Base-by-base conservation (phyloP, 2,797 vertebrate genomes). In the Carapus acus region DNA sequence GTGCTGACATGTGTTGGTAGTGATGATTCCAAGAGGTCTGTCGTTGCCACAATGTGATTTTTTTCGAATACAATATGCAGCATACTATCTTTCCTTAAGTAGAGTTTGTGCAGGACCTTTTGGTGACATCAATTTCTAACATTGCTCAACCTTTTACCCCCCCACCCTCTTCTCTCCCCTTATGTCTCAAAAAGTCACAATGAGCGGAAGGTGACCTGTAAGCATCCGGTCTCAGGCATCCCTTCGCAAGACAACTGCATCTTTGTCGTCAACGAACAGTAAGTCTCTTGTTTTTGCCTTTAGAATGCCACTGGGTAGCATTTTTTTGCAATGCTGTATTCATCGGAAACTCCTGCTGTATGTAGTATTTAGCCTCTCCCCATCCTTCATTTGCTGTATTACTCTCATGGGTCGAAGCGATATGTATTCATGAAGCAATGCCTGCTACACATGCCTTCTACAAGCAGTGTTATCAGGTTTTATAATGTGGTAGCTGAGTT, bases 201-300 rank as follows among this genome's bases (percentile, higher is more conserved):
- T 90, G 91, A 93, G 77, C 82, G 91, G 71, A 93, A 93, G 86
- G 92, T 93, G 63, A 93, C 91, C 52, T 93, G 92, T 71, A 92
- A 90, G 40, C 92, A 93, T 68, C 91, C 92, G 15, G 91, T 93
- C 46, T 89, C 89, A 2, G 88, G 86, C 51, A 83, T 88, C 22
- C 91, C 92, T 2, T 93, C 92, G 0, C 91, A 93, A 61, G 92
- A 94, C 77, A 94, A 94, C 64, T 94, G 92, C 65, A 94, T 94
- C 83, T 94, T 94, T 77, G 90, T 94, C 24, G 88, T 94, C 74
- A 94, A 90, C 73, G 92, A 94, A 69, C 91, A 93, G 92, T 94
- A 87, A 93, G 92, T 90, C 50, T 62, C 70, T 82, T 84, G 74
- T 80, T 68, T 62, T 53, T 65, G 17, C 54, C 49, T 38, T 60